Evolutionary conservation across 2,113 vertebrate species (phyloP), one percentile per base, ranked within the genome.

Genomic region (Paradoxurus hermaphroditus): DNA sequence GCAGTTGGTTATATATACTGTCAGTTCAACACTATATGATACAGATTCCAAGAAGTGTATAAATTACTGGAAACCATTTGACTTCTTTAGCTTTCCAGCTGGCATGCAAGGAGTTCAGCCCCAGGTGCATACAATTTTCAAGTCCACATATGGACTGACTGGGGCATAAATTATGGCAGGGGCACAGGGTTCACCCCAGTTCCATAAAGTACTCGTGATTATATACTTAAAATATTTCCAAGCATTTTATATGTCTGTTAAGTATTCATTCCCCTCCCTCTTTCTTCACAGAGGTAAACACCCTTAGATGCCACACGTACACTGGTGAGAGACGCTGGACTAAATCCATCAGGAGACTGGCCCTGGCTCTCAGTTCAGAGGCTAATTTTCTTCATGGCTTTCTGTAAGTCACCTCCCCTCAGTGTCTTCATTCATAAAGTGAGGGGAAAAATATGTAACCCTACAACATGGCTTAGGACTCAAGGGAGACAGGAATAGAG

Each of bases 261-360:
- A 85, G 85, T 73, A 79, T 92, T 86, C 27, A 59, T 39, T 25
- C 8, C 10, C 4, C 5, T 10, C 12, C 29, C 7, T 53, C 94
- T 59, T 59, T 27, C 34, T 63, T 53, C 83, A 65, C 36, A 41
- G 34, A 96, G 25, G 91, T 87, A 79, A 92, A 90, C 78, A 90
- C 39, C 31, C 21, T 85, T 83, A 83, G 41, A 39, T 81, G 59
- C 18, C 73, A 95, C 65, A 94, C 59, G 59, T 85, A 63, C 1
- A 6, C 23, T 0, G 12, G 44, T 83, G 81, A 44, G 79, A 94
- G 96, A 90, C 7, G 29, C 19, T 92, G 84, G 75, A 79, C 70
- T 70, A 62, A 95, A 81, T 92, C 82, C 62, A 91, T 51, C 82
- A 94, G 93, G 70, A 95, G 95, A 91, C 67, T 90, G 73, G 46